Percentiles rank a stretch among this genome's conserved stretches.
phyloP scores from a whole-genome alignment of 2,113 vertebrate species.

The Carassius carassius region DNA sequence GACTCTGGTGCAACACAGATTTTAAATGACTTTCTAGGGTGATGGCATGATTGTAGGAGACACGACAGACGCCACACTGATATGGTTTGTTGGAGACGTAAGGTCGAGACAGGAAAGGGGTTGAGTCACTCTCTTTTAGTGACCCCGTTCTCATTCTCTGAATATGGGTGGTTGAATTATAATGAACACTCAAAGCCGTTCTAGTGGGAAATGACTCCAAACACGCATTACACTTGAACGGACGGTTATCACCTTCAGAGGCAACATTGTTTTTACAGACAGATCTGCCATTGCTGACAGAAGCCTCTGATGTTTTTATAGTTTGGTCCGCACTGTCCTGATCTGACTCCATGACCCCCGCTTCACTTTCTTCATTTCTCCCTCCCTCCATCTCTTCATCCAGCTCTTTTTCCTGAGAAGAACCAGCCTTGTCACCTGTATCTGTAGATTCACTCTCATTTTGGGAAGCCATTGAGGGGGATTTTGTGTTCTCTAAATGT shows the following conservation, averaged over 20 bases:
- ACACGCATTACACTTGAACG: slow-evolving; percentile 87
- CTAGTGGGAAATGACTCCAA: slow-evolving; percentile 85
- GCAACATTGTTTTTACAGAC: slow-evolving; percentile 63
- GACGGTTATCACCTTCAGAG: slow-evolving; percentile 70
- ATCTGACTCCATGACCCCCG: slow-evolving; percentile 58
- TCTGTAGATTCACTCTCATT: slow-evolving; percentile 59
- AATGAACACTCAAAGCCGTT: slow-evolving; percentile 86
- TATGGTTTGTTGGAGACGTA: slow-evolving; percentile 84
- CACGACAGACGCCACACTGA: slow-evolving; percentile 85
- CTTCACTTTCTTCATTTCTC: slow-evolving; percentile 64
- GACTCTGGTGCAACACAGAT: slow-evolving; percentile 89
- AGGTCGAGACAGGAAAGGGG: slow-evolving; percentile 62
- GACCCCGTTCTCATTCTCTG: slow-evolving; percentile 84
- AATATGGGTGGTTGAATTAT: slow-evolving; percentile 87
- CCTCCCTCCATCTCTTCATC: slow-evolving; percentile 65
- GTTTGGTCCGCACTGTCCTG: slow-evolving; percentile 62
- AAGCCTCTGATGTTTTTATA: slow-evolving; percentile 59
- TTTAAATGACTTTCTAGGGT: slow-evolving; percentile 92
- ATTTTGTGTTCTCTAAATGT: slow-evolving; percentile 61
- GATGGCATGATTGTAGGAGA: slow-evolving; percentile 92
- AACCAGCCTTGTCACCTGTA: slow-evolving; percentile 40
- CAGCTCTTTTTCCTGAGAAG: slow-evolving; percentile 64
- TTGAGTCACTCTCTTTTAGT: slow-evolving; percentile 64
- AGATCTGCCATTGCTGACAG: slow-evolving; percentile 62
- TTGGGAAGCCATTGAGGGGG: slow-evolving; percentile 60